Evolutionary conservation across 2,888 invertebrate genomes (phyloP), one percentile per base, ranked within the genome.

Genomic region (Onchidella celtica): DNA sequence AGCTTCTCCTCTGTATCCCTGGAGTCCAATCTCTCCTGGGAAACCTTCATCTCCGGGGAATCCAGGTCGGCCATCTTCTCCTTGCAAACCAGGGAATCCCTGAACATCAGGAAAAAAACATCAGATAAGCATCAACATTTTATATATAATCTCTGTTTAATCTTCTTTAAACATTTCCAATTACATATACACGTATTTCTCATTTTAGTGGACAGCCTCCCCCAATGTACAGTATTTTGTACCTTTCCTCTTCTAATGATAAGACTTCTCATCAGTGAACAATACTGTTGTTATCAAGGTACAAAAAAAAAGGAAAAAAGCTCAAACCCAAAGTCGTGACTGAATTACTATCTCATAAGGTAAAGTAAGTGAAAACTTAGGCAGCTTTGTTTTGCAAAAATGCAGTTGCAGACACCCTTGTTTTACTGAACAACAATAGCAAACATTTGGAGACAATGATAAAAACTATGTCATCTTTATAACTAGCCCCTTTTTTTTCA

Each of bases 1-100:
- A 24, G 40, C 4, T 38, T 77, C 81, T 27, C 84, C 85, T 40
- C 73, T 84, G 57, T 55, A 73, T 55, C 85, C 85, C 36, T 72
- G 77, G 11, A 73, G 29, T 29, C 86, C 81, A 29, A 24, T 17
- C 2, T 47, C 2, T 9, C 95, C 95, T 34, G 89, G 94, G 92
- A 2, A 91, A 88, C 85, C 97, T 95, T 88, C 66, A 0, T 40
- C 57, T 11, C 88, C 88, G 61, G 94, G 94, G 21, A n/a, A 55
- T 69, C 86, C 87, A 9, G 83, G 85, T 21, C 73, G 78, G 6
- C 90, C 90, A 34, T 86, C 79, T 4, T 81, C 94, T 38, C 95
- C 95, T 32, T 92, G 88, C 0, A 92, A 90, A 66, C 95, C 95
- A 66, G 93, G 92, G 6, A 88, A 82, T 63, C 91, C 91, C 63